Evolutionary conservation across 1,140 invertebrate genomes (phyloP).

Genomic region (Mylabris phalerata): DNA sequence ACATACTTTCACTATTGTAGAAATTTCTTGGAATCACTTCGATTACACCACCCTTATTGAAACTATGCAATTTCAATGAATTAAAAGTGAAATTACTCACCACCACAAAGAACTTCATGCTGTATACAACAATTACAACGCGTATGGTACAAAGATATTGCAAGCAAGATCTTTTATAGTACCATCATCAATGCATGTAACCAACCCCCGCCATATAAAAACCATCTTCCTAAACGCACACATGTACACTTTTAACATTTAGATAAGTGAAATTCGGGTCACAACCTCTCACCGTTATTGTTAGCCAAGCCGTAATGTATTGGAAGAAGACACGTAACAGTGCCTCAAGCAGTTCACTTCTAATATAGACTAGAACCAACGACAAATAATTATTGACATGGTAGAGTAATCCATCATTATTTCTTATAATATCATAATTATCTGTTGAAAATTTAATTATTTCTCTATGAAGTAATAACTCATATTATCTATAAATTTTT

Average conservation of each 20-base stretch:
- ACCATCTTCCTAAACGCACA: slow-evolving; percentile 9
- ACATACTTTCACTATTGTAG: no score
- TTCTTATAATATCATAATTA: background rate
- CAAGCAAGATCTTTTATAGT: slow-evolving; percentile 23
- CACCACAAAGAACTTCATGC: background rate
- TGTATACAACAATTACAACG: background rate
- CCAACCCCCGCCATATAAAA: slow-evolving; percentile 14
- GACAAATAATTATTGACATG: background rate
- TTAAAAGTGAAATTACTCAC: background rate
- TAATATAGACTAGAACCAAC: background rate
- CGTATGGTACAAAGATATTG: background rate
- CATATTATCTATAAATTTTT: no score
- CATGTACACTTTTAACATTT: slow-evolving; percentile 18
- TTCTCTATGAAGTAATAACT: no score
- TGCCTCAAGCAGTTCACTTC: background rate
- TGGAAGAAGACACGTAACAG: background rate
- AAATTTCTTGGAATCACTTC: no score
- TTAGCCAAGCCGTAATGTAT: background rate
- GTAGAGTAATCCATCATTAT: background rate
- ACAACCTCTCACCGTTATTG: slow-evolving; percentile 26
- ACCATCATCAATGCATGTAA: slow-evolving; percentile 10
- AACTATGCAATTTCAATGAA: no score
- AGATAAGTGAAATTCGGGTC: slow-evolving; percentile 31
- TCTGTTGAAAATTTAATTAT: background rate
- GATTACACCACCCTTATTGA: no score